Evolutionary conservation across 2,888 invertebrate genomes (phyloP).

Genomic region (Rosalia funebris): DNA sequence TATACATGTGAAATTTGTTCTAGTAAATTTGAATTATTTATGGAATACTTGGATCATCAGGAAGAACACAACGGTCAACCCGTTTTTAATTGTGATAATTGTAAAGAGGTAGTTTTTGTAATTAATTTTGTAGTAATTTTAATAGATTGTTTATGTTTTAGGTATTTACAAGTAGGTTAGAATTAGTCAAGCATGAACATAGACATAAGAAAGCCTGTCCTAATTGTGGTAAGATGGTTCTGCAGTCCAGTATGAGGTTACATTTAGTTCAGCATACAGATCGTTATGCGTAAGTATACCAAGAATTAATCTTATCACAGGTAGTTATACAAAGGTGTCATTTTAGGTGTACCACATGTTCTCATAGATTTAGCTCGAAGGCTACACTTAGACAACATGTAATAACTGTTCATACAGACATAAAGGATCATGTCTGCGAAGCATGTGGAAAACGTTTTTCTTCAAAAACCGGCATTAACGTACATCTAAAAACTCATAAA

Average conservation of each 20-base stretch:
- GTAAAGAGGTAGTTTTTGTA: constrained; percentile 41
- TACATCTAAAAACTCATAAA: constrained; percentile 53
- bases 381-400: constrained; percentile 51
- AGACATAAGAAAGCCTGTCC: constrained; percentile 50
- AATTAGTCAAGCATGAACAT: constrained; percentile 50
- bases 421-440: constrained; percentile 55
- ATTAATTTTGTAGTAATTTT: neutral
- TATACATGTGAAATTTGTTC: constrained; percentile 52
- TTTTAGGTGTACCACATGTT: constrained; percentile 50
- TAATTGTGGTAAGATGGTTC: constrained; percentile 50
- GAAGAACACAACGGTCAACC: constrained; percentile 48
- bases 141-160: constrained; percentile 32
- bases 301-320: neutral
- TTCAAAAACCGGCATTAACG: constrained; percentile 49
- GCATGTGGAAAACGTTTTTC: constrained; percentile 55
- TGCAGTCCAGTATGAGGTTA: constrained; percentile 51
- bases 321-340: no score
- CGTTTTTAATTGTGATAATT: constrained; percentile 54
- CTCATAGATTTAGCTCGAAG: constrained; percentile 49
- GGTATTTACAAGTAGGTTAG: constrained; percentile 46
- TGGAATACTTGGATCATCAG: constrained; percentile 54
- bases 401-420: constrained; percentile 53
- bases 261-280: constrained; percentile 53
- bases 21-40: constrained; percentile 43
- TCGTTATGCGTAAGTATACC: constrained; percentile 48